Percentiles rank a stretch among this genome's conserved stretches.
Evolutionary conservation across 2,797 vertebrate species (phyloP).

Genomic region (Chloroceryle amazona): DNA sequence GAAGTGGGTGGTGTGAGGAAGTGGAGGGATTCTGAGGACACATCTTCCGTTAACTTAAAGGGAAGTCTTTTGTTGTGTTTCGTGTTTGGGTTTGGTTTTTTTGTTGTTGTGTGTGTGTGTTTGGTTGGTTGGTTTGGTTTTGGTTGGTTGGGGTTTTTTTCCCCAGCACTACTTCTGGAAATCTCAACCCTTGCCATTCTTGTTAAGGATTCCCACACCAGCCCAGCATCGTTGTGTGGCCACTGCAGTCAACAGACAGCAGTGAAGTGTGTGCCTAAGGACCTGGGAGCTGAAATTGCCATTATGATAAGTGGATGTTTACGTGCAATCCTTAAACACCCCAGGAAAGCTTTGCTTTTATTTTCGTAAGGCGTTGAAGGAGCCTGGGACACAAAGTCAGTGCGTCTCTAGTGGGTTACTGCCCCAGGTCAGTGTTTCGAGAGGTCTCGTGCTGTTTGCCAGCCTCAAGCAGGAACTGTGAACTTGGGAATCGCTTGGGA

Average conservation of each 20-base stretch:
- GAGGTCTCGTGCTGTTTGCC: neutral
- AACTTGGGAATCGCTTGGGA: neutral
- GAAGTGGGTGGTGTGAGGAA: neutral
- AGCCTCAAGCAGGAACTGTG: neutral
- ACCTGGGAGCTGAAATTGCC: neutral
- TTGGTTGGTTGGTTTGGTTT: too few species aligned
- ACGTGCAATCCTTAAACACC: neutral
- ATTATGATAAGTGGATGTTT: neutral
- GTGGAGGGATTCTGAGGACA: neutral
- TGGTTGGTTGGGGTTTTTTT: neutral
- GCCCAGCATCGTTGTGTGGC: neutral
- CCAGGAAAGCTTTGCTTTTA: neutral
- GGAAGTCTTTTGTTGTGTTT: neutral
- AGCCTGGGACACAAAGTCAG: rapidly evolving
- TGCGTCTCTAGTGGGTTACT: neutral
- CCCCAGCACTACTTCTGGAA: neutral
- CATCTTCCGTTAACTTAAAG: neutral
- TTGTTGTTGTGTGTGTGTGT: too few species aligned
- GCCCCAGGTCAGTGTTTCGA: rapidly evolving
- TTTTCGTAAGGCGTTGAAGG: neutral
- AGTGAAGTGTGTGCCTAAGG: neutral
- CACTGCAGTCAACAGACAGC: rapidly evolving
- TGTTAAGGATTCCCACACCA: neutral
- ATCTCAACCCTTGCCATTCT: neutral
- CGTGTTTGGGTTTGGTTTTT: neutral